Evolutionary conservation across 1,140 invertebrate species (phyloP).

Genomic region (Drosophila navojoa): DNA sequence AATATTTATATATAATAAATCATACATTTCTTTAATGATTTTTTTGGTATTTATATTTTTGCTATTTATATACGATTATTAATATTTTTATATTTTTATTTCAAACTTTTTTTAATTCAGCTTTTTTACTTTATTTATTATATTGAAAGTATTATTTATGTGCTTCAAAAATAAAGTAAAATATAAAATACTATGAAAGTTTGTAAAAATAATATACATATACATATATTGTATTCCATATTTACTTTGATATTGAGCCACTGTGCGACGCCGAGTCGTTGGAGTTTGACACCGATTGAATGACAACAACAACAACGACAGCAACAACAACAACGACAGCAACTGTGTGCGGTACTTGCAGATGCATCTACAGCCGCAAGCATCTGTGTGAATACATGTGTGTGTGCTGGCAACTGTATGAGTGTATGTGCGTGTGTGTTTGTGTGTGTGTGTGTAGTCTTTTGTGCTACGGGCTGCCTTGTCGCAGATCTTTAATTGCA

Average conservation of each 20-base stretch:
- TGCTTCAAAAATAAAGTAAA: too few relatives aligned
- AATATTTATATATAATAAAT: too few relatives aligned
- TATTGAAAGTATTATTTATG: too few relatives aligned
- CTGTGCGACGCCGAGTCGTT: constrained; percentile 26
- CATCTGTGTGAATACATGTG: constrained; percentile 7
- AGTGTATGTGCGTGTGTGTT: too few relatives aligned
- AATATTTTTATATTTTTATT: too few relatives aligned
- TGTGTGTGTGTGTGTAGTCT: constrained; percentile 27
- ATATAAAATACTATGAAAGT: background rate
- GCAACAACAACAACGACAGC: constrained; percentile 7
- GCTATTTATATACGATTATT: too few relatives aligned
- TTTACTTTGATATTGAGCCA: background rate
- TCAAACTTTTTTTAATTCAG: too few relatives aligned
- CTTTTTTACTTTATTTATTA: too few relatives aligned
- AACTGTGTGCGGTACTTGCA: constrained; percentile 31
- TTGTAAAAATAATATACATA: too few relatives aligned
- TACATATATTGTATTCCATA: too few relatives aligned
- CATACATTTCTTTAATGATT: too few relatives aligned
- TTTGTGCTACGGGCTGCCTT: constrained; percentile 42
- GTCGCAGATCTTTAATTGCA: constrained; percentile 72
- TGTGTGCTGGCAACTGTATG: background rate
- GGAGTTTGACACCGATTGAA: constrained; percentile 70
- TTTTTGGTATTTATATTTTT: too few relatives aligned
- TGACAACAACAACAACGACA: constrained; percentile 34
- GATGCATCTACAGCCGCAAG: constrained; percentile 39